Conservation (phyloP, 2,113 vertebrate species). For the Scomber colias region DNA sequence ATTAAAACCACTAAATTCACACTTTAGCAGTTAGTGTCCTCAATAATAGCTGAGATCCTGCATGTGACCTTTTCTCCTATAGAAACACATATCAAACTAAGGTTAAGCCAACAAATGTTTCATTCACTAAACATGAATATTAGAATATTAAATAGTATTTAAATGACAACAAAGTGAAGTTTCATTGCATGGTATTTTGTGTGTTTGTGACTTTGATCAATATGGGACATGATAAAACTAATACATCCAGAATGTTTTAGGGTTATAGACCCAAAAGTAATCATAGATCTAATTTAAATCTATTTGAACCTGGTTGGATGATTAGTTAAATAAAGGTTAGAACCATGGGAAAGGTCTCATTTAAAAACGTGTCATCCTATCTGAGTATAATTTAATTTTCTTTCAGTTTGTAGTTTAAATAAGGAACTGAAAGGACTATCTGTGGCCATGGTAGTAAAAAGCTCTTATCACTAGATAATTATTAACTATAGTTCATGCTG, state of each 20-base stretch:
- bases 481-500: slow-evolving; percentile 52
- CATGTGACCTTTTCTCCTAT: too few relatives aligned
- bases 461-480: slow-evolving; percentile 51
- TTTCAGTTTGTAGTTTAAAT: slow-evolving; percentile 2
- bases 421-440: background rate
- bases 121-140: too few relatives aligned
- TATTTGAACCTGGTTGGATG: background rate
- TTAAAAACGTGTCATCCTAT: fast-evolving
- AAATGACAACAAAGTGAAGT: too few relatives aligned
- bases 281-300: background rate
- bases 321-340: too few relatives aligned
- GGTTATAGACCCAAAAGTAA: too few relatives aligned
- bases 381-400: background rate
- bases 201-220: background rate
- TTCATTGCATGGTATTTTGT: background rate
- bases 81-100: too few relatives aligned
- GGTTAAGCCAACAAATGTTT: too few relatives aligned
- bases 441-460: slow-evolving; percentile 5
- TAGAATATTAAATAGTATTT: too few relatives aligned
- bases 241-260: background rate
- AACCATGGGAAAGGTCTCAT: background rate
- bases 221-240: background rate
- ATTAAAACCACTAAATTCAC: too few relatives aligned
- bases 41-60: too few relatives aligned
- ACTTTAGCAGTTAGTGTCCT: too few relatives aligned